phyloP scores from a whole-genome alignment of 2,113 vertebrate genomes.

The Suricata suricatta region DNA sequence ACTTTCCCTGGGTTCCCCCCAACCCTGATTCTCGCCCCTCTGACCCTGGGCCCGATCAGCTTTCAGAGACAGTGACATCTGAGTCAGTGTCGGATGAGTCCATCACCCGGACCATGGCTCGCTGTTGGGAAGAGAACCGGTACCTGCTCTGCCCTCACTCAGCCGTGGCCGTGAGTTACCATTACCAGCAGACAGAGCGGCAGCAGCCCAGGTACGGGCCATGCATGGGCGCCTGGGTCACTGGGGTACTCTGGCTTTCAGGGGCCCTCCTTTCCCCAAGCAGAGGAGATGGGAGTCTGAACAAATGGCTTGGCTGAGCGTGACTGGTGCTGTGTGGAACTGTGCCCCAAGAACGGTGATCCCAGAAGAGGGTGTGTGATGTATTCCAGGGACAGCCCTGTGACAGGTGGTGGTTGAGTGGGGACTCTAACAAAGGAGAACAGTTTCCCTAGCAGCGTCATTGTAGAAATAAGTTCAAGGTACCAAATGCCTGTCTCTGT shows the following conservation, averaged over 20 bases:
- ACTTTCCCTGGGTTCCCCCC: too few relatives aligned
- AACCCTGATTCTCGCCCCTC: fast-evolving
- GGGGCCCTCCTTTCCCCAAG: not conserved
- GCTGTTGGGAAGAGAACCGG: conserved; percentile 87
- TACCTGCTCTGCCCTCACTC: conserved; percentile 88
- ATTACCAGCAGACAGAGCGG: conserved; percentile 76
- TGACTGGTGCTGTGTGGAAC: not conserved
- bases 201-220: conserved; percentile 54
- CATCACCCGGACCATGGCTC: conserved; percentile 80
- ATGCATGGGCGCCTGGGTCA: fast-evolving
- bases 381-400: too few relatives aligned
- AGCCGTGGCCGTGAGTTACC: conserved; percentile 83
- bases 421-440: not conserved
- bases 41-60: conserved; percentile 58
- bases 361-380: not conserved
- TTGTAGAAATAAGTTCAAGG: not conserved
- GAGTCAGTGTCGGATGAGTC: conserved; percentile 77
- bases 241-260: not conserved
- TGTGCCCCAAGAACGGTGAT: not conserved
- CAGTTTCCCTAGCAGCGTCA: not conserved
- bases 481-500: not conserved
- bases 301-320: not conserved
- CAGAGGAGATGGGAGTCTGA: not conserved
- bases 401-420: not conserved
- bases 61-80: conserved; percentile 70